A percentile compares a stretch with the other conserved stretches of the same genome.
Evolutionary conservation across 2,797 vertebrate genomes (phyloP).

Genomic region (Acanthopagrus latus): DNA sequence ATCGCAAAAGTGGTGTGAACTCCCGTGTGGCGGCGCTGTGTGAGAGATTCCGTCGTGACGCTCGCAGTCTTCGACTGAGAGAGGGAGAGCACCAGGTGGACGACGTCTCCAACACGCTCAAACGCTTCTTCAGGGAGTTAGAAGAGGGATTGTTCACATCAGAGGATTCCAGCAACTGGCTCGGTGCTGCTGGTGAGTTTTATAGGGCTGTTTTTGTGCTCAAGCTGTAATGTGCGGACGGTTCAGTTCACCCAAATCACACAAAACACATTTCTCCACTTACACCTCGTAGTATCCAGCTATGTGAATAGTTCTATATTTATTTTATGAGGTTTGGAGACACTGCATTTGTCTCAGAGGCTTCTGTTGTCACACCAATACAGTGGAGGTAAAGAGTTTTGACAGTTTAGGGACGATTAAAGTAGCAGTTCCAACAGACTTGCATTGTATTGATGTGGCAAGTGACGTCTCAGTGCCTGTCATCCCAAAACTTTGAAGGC

Average conservation of each 20-base stretch:
- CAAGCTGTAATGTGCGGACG: background rate
- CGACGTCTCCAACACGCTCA: conserved; percentile 93
- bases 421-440: background rate
- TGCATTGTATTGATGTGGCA: background rate
- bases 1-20: conserved; percentile 95
- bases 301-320: background rate
- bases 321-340: conserved; percentile 7
- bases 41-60: conserved; percentile 89
- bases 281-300: background rate
- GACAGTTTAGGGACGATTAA: background rate
- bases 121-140: conserved; percentile 94
- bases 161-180: conserved; percentile 82
- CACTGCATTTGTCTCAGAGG: background rate
- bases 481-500: background rate
- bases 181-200: conserved; percentile 83
- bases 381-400: background rate
- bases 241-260: background rate
- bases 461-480: too few relatives aligned
- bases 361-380: background rate
- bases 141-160: conserved; percentile 90
- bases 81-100: conserved; percentile 95
- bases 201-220: background rate
- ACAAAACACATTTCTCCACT: background rate
- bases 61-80: conserved; percentile 89
- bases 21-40: conserved; percentile 91